phyloP scores from a whole-genome alignment of 2,113 vertebrate genomes.

The Piaya cayana region DNA sequence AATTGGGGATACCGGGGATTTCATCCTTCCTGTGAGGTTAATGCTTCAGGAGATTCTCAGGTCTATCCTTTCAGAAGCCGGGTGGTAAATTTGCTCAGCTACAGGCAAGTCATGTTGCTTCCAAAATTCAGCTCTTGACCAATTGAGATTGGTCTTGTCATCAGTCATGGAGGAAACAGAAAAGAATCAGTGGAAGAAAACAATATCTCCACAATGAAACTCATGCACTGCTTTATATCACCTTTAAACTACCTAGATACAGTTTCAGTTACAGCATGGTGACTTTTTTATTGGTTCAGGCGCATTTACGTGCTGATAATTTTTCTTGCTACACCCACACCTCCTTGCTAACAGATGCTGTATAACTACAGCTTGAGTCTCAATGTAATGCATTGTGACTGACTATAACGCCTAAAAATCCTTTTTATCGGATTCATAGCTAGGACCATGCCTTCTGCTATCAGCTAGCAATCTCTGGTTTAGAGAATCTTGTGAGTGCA shows the following conservation, averaged over 20 bases:
- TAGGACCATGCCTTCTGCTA: not conserved
- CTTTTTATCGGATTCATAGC: not conserved
- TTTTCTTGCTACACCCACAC: not conserved
- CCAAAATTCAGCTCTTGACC: constrained; percentile 11
- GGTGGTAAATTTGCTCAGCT: not conserved
- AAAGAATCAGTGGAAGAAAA: not conserved
- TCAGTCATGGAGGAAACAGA: not conserved
- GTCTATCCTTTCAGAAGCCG: not conserved
- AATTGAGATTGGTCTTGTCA: not conserved
- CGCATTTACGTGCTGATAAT: not conserved
- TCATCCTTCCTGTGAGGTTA: not conserved
- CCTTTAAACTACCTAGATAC: not conserved
- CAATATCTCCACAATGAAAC: not conserved
- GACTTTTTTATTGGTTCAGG: not conserved
- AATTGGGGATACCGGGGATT: not conserved
- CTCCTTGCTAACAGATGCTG: not conserved
- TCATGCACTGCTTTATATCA: not conserved
- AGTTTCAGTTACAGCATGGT: not conserved
- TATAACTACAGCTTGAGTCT: not conserved
- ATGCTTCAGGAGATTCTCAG: not conserved
- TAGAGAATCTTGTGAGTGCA: not conserved
- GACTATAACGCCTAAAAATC: not conserved
- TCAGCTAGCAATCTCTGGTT: not conserved
- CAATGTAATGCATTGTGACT: not conserved
- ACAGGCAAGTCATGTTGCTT: not conserved